These are phyloP conservation scores for Drosophila littoralis DNA, from an alignment of 1,140 invertebrate species.

Conservation along the genomic window DNA sequence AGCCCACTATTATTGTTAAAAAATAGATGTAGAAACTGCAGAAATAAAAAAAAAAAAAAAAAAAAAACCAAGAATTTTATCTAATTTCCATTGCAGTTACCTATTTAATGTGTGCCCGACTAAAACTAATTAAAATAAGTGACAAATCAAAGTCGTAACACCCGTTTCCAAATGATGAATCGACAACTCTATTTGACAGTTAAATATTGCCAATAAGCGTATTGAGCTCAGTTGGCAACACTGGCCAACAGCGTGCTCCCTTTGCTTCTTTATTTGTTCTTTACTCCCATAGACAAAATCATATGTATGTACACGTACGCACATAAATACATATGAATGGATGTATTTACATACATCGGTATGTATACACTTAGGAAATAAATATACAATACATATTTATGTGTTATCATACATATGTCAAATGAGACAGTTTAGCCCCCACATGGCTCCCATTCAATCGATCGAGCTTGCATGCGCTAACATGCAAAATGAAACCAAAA, in stretches of 20 bases:
- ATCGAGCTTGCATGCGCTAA: conserved; percentile 76
- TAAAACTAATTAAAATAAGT: too few relatives aligned
- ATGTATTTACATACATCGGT: conserved; percentile 6
- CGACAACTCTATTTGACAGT: conserved; percentile 25
- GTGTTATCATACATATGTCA: conserved; percentile 9
- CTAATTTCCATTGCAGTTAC: too few relatives aligned
- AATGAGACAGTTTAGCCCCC: conserved; percentile 36
- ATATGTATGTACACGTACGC: conserved; percentile 10
- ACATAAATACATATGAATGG: neutral
- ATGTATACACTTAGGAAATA: conserved; percentile 10
- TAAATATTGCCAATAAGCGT: conserved; percentile 35
- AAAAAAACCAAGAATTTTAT: neutral
- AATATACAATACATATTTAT: conserved; percentile 10
- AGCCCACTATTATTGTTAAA: too few relatives aligned
- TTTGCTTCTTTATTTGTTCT: conserved; percentile 37
- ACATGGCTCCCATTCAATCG: conserved; percentile 73
- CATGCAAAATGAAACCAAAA: conserved; percentile 81
- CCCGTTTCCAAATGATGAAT: neutral
- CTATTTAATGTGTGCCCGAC: too few relatives aligned
- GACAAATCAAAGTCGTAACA: neutral
- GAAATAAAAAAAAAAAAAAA: neutral
- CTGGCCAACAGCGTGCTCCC: conserved; percentile 35
- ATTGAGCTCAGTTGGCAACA: conserved; percentile 30
- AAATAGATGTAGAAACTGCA: neutral
- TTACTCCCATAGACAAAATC: conserved; percentile 15